phyloP scores from a whole-genome alignment of 1,140 invertebrate genomes.

The Mactra quadrangularis region DNA sequence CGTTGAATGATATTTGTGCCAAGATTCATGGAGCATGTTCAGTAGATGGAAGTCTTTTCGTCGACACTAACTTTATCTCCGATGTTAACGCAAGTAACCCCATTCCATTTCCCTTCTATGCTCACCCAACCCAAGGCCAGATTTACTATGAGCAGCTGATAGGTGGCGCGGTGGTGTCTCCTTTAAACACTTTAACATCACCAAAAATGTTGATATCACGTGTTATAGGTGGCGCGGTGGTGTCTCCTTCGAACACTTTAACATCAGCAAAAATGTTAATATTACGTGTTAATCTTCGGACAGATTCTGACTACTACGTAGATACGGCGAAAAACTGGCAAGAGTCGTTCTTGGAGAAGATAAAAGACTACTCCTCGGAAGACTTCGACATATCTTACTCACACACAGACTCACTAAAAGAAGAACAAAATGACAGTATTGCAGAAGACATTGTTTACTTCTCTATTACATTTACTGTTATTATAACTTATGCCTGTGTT shows the following conservation, averaged over 20 bases:
- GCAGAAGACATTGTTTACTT: constrained; percentile 66
- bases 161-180: neutral
- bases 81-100: neutral
- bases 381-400: constrained; percentile 26
- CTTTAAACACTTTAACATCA: too few species aligned
- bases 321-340: constrained; percentile 25
- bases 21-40: constrained; percentile 16
- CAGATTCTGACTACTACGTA: constrained; percentile 11
- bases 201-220: too few species aligned
- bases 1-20: constrained; percentile 23
- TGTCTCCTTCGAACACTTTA: neutral
- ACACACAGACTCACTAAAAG: constrained; percentile 34
- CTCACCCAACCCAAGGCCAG: neutral
- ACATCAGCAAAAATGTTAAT: neutral
- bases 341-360: constrained; percentile 18
- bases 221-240: too few species aligned
- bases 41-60: constrained; percentile 26
- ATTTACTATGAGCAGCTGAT: constrained; percentile 21
- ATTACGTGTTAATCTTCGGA: constrained; percentile 22
- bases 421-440: constrained; percentile 34
- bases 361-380: neutral
- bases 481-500: constrained; percentile 73
- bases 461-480: constrained; percentile 69
- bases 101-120: constrained; percentile 20
- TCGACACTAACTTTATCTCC: constrained; percentile 8